A percentile compares a stretch with the other conserved stretches of the same genome.
Conservation (phyloP, 2,888 invertebrate genomes). For the Lepidocyrtoides sp. region DNA sequence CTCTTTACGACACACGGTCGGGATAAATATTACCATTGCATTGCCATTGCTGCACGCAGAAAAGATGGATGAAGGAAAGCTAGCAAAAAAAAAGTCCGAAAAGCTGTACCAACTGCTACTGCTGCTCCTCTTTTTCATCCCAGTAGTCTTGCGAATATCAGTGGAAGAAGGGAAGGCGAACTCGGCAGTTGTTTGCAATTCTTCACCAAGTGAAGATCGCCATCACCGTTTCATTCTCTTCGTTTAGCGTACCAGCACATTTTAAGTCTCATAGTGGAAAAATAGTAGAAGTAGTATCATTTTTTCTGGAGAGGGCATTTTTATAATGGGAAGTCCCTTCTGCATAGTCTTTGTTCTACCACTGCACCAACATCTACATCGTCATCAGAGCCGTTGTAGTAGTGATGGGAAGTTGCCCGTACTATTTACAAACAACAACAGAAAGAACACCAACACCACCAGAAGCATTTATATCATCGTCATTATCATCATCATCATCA, state of each 20-base stretch:
- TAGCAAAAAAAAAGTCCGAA: conserved; percentile 36
- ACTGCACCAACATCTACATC: neutral
- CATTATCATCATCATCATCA: conserved; percentile 12
- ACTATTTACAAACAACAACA: neutral
- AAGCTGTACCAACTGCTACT: conserved; percentile 12
- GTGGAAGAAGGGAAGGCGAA: conserved; percentile 44
- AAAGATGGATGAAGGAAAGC: neutral
- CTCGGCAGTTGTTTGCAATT: conserved; percentile 73
- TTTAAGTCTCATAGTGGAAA: neutral
- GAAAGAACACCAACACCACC: conserved; percentile 1
- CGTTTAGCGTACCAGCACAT: neutral
- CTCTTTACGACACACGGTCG: neutral
- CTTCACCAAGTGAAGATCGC: conserved; percentile 74
- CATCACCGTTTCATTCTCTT: conserved; percentile 7
- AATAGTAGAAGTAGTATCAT: conserved; percentile 28
- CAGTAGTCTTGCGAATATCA: conserved; percentile 24
- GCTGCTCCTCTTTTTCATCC: neutral
- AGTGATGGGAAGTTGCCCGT: conserved; percentile 11
- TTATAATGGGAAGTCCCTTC: conserved; percentile 57
- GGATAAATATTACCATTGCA: neutral
- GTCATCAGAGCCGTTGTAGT: neutral
- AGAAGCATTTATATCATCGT: conserved; percentile 27
- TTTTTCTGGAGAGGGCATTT: conserved; percentile 8
- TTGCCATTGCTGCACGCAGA: neutral
- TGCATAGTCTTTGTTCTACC: conserved; percentile 42